Evolutionary conservation across 2,797 vertebrate genomes (phyloP).

Genomic region (Myiotriccus ornatus): DNA sequence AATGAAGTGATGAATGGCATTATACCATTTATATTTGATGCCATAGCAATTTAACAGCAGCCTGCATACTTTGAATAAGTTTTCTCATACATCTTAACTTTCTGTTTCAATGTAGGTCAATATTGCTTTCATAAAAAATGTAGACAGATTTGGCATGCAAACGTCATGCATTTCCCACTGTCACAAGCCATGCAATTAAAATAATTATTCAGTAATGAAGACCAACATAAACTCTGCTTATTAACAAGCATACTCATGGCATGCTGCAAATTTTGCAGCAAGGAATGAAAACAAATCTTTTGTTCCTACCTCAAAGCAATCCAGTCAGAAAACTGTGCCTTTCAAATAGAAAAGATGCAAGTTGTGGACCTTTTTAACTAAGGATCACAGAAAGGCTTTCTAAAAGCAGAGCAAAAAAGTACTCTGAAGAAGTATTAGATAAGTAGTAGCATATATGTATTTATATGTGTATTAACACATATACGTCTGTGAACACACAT

Average conservation of each 20-base stretch:
- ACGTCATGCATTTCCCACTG: neutral
- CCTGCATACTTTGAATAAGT: neutral
- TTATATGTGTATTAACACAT: neutral
- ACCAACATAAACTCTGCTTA: neutral
- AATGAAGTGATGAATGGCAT: neutral
- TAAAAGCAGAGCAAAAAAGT: neutral
- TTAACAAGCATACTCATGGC: neutral
- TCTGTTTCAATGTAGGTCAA: neutral
- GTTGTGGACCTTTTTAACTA: neutral
- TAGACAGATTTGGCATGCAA: neutral
- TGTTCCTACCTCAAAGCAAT: neutral
- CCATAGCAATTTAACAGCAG: neutral
- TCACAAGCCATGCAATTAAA: neutral
- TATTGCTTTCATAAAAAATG: neutral
- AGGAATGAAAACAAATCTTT: slow-evolving; percentile 1
- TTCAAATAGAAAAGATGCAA: neutral
- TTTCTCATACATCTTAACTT: neutral
- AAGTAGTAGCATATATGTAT: neutral
- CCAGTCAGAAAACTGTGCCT: neutral
- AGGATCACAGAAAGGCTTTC: neutral
- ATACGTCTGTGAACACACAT: neutral
- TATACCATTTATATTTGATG: neutral
- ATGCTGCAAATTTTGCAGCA: neutral
- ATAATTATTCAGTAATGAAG: neutral
- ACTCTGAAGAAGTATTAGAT: neutral